Conservation (phyloP, 1,140 invertebrate species). For the Drosophila novamexicana region DNA sequence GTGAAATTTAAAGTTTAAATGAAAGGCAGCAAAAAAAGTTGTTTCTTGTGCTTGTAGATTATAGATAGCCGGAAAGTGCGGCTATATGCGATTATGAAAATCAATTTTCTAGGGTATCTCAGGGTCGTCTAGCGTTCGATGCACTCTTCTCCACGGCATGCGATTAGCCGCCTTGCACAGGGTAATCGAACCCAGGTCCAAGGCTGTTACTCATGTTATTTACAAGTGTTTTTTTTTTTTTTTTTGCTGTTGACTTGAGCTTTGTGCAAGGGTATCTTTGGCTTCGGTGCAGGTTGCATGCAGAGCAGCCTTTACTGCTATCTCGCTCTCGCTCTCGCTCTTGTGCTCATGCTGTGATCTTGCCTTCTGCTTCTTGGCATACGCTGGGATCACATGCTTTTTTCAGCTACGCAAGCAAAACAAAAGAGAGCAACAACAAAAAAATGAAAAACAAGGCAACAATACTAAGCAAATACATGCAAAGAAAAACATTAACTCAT, state of each 20-base stretch:
- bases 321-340: not conserved
- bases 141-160: not conserved
- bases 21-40: not conserved
- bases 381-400: slow-evolving; percentile 76
- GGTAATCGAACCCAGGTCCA: slow-evolving; percentile 12
- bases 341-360: slow-evolving; percentile 9
- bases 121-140: not conserved
- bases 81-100: not conserved
- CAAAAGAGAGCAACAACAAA: slow-evolving; percentile 64
- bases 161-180: not conserved
- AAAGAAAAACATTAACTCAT: slow-evolving; percentile 37
- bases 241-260: not conserved
- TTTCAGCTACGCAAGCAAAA: slow-evolving; percentile 82
- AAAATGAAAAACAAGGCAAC: slow-evolving; percentile 42
- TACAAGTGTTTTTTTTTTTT: not conserved
- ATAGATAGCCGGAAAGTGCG: not conserved
- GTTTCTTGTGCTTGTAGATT: not conserved
- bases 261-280: slow-evolving; percentile 1
- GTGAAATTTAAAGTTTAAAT: slow-evolving; percentile 15
- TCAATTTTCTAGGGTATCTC: not conserved
- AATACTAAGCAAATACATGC: slow-evolving; percentile 72
- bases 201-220: not conserved
- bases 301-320: not conserved
- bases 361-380: slow-evolving; percentile 46
- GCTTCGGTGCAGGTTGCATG: slow-evolving; percentile 2